Percentiles rank a stretch among this genome's conserved stretches.
phyloP scores from a whole-genome alignment of 2,888 invertebrate species.

The Nomada goodeniana region DNA sequence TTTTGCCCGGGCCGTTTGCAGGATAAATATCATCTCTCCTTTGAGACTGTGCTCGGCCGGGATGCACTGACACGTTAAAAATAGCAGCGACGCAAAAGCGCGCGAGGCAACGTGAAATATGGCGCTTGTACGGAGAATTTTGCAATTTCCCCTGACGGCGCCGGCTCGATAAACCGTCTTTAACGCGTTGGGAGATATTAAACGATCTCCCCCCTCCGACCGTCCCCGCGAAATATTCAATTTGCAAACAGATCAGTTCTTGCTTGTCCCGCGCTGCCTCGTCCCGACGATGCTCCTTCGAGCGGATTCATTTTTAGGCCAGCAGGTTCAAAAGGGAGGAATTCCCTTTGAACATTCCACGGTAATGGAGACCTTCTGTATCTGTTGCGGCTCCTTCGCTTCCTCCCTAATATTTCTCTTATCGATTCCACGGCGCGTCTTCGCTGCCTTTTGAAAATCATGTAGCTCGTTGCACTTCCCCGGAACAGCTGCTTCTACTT shows the following conservation, averaged over 20 bases:
- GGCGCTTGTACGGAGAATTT: not conserved
- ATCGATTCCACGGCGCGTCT: slow-evolving; percentile 21
- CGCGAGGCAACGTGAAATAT: not conserved
- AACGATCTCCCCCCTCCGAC: not conserved
- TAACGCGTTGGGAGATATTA: slow-evolving; percentile 1
- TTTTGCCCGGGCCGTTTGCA: slow-evolving; percentile 7
- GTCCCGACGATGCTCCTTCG: not conserved
- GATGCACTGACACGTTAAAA: slow-evolving; percentile 6
- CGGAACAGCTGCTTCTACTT: slow-evolving; percentile 27
- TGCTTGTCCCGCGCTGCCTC: not conserved
- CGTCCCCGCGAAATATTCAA: slow-evolving; percentile 2
- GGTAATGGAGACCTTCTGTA: slow-evolving; percentile 32
- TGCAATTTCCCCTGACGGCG: not conserved
- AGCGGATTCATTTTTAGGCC: slow-evolving; percentile 17
- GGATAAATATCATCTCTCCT: not conserved
- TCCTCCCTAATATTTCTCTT: slow-evolving; percentile 40
- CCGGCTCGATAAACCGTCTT: not conserved
- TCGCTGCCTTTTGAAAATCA: slow-evolving; percentile 32
- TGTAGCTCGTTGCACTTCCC: slow-evolving; percentile 21
- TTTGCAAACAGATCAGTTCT: slow-evolving; percentile 12
- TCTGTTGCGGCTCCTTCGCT: slow-evolving; percentile 27
- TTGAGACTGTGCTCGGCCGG: not conserved
- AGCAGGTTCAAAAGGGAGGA: not conserved
- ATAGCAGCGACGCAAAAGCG: not conserved
- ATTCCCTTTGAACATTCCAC: slow-evolving; percentile 36